phyloP scores from a whole-genome alignment of 1,140 invertebrate species.

The Lordiphosa collinella region DNA sequence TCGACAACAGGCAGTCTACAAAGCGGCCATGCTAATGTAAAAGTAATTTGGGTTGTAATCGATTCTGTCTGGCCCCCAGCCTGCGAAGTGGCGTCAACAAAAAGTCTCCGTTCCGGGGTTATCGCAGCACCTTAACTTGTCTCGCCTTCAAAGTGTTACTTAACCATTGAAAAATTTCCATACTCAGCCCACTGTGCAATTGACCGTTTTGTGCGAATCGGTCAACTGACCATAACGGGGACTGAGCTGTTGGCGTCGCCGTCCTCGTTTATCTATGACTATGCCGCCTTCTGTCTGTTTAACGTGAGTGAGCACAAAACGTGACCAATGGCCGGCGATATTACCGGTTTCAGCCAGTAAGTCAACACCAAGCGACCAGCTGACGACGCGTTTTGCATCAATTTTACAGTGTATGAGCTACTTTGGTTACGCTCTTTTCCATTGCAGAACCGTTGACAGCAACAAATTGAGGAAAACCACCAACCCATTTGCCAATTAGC shows the following conservation, averaged over 20 bases:
- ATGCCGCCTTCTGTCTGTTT: constrained; percentile 14
- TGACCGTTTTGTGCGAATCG: constrained; percentile 18
- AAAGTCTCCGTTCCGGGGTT: too few species aligned
- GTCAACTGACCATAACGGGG: constrained; percentile 7
- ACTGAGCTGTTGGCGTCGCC: not conserved
- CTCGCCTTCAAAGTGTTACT: not conserved
- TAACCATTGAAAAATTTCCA: not conserved
- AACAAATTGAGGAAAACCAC: not conserved
- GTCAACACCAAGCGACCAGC: constrained; percentile 17
- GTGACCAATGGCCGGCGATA: constrained; percentile 41
- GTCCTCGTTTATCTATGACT: constrained; percentile 12
- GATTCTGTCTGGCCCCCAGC: too few species aligned
- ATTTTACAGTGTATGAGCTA: constrained; percentile 15
- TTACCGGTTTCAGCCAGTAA: not conserved
- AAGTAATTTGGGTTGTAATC: too few species aligned
- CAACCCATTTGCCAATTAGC: constrained; percentile 26
- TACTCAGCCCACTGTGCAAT: not conserved
- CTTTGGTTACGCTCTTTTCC: constrained; percentile 16
- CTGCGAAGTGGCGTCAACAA: too few species aligned
- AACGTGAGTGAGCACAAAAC: constrained; percentile 51
- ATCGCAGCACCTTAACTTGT: too few species aligned
- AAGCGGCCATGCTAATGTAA: too few species aligned
- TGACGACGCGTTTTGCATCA: constrained; percentile 32
- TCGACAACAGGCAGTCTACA: too few species aligned
- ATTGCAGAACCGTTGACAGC: constrained; percentile 21